A percentile compares a stretch with the other conserved stretches of the same genome.
Evolutionary conservation across 2,888 invertebrate species (phyloP).

Genomic region (Andrena trimmerana): DNA sequence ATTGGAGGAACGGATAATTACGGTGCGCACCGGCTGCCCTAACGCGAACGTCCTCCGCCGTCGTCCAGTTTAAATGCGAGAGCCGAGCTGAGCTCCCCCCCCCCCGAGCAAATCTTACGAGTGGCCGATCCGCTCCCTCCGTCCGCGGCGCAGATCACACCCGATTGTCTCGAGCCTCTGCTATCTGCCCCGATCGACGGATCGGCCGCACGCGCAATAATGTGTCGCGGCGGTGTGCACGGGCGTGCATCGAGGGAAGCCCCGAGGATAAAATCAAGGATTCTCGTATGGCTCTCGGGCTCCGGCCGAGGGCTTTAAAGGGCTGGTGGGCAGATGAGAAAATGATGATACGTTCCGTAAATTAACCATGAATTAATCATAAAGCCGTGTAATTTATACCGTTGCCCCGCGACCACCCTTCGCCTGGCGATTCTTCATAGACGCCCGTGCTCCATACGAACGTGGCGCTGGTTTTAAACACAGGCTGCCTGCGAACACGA

Average conservation of each 20-base stretch:
- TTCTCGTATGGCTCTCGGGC: background rate
- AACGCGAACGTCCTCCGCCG: slow-evolving; percentile 43
- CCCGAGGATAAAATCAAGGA: slow-evolving; percentile 18
- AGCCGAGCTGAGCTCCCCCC: background rate
- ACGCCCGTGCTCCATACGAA: background rate
- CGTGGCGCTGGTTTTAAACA: slow-evolving; percentile 1
- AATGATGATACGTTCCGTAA: slow-evolving; percentile 56
- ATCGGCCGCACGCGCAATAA: background rate
- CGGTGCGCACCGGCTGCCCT: slow-evolving; percentile 46
- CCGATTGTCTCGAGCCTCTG: background rate
- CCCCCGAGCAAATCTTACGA: background rate
- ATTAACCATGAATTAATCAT: slow-evolving; percentile 55
- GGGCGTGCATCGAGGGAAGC: no score
- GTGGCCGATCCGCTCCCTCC: background rate
- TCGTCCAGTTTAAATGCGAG: slow-evolving; percentile 20
- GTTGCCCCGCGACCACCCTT: slow-evolving; percentile 8
- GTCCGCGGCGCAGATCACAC: slow-evolving; percentile 1
- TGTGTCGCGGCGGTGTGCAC: no score
- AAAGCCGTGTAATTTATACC: slow-evolving; percentile 28
- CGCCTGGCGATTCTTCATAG: slow-evolving; percentile 18
- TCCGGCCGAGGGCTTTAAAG: background rate
- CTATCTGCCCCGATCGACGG: slow-evolving; percentile 14
- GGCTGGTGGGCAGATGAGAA: slow-evolving; percentile 41
- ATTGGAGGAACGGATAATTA: slow-evolving; percentile 73
- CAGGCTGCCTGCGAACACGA: slow-evolving; percentile 2